These are phyloP conservation scores for Plebejus anna DNA, from an alignment of 2,888 invertebrate genomes.

Conservation along the genomic window DNA sequence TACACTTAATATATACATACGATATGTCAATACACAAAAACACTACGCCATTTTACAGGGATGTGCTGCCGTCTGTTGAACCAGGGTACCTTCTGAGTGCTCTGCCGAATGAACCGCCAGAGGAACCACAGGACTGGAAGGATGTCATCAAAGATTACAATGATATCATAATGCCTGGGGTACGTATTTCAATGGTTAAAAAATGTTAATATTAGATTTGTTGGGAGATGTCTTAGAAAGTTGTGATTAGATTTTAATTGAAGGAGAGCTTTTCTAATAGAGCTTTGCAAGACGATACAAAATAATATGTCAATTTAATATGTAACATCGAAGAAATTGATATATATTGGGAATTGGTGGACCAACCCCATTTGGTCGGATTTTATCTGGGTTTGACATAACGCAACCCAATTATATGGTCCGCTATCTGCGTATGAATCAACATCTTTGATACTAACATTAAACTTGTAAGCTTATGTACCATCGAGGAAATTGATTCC, in stretches of 20 bases:
- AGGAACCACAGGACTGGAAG: constrained; percentile 90
- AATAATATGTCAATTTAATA: not conserved
- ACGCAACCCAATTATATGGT: too few species aligned
- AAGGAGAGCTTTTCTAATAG: not conserved
- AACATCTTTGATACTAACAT: not conserved
- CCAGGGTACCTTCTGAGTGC: constrained; percentile 93
- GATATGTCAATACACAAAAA: not conserved
- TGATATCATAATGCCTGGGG: constrained; percentile 94
- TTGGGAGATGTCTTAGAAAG: too few species aligned
- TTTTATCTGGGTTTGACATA: too few species aligned
- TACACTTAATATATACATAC: too few species aligned
- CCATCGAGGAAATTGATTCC: too few species aligned
- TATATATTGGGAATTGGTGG: too few species aligned
- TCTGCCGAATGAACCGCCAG: constrained; percentile 91
- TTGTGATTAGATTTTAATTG: not conserved
- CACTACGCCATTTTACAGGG: constrained; percentile 65
- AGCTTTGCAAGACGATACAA: not conserved
- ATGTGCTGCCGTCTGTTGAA: constrained; percentile 91
- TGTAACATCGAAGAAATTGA: not conserved
- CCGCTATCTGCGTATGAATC: too few species aligned
- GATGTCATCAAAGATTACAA: constrained; percentile 94
- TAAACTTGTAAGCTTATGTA: not conserved
- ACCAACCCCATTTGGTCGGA: too few species aligned
- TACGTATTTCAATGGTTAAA: constrained; percentile 54
- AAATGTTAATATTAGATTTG: too few species aligned